These are phyloP conservation scores for Holothuria leucospilota DNA, from an alignment of 53 echinoderm and acorn worm species.

Conservation along the genomic window DNA sequence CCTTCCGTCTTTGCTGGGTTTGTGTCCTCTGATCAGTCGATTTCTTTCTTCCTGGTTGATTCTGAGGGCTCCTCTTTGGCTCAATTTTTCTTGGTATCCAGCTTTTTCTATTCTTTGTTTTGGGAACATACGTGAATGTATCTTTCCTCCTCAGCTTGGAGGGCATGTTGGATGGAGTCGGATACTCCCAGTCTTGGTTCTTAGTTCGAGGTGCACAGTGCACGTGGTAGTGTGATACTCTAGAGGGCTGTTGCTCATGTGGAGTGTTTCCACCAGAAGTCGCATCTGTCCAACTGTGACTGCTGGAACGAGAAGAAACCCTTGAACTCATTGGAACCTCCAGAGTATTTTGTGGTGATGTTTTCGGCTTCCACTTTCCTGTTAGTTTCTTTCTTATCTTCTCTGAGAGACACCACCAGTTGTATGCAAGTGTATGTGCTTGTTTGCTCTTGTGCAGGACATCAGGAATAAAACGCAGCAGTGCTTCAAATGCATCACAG, in stretches of 20 bases:
- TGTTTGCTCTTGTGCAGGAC: slow-evolving; percentile 73
- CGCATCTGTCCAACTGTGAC: not conserved
- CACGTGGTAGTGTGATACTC: slow-evolving; percentile 6
- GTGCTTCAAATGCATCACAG: slow-evolving; percentile 62
- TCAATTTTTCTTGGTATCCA: slow-evolving; percentile 6
- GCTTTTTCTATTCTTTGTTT: not conserved
- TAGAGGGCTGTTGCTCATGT: not conserved
- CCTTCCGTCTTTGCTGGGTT: not conserved
- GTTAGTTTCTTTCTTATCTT: slow-evolving; percentile 74
- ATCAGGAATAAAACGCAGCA: slow-evolving; percentile 83
- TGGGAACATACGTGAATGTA: not conserved
- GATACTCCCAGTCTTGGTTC: slow-evolving; percentile 1
- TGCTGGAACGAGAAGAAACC: not conserved
- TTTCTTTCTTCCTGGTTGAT: not conserved
- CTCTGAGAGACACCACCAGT: slow-evolving; percentile 94
- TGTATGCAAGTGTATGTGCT: slow-evolving; percentile 69
- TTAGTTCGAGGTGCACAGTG: slow-evolving; percentile 16
- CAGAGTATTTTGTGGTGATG: not conserved
- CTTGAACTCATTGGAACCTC: not conserved
- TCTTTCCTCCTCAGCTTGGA: slow-evolving; percentile 30
- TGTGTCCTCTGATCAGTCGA: slow-evolving; percentile 1
- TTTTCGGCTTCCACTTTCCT: slow-evolving; percentile 58
- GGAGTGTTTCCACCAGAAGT: not conserved
- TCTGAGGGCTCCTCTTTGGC: not conserved
- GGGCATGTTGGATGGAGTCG: not conserved